Evolutionary conservation across 1,140 invertebrate species (phyloP), one percentile per base, ranked within the genome.

Genomic region (Neodiprion fabricii): DNA sequence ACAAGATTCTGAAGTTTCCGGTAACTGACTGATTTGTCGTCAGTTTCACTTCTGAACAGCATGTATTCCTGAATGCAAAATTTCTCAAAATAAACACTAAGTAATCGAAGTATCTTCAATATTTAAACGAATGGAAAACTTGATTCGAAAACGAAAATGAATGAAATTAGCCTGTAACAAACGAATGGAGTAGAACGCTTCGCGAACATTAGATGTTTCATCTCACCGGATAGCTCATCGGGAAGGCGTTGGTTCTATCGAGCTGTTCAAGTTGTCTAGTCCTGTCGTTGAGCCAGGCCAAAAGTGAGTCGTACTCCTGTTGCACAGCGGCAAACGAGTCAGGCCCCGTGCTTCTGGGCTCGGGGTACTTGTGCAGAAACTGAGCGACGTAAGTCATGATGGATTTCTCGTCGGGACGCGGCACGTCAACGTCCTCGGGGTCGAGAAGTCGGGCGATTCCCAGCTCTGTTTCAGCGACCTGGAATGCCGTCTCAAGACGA

Each of bases 381-480:
- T 99, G 97, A 53, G 98, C 97, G 66, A 99, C 97, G 87, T 99
- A 99, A 48, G 98, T 99, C 97, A 99, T 99, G 77, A 99, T 96
- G 49, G 97, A 99, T 87, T 97, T 96, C 85, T 99, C 98, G 88
- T 99, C 98, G 9, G 98, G 98, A 83, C 96, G 95, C 14, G 96
- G 94, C 12, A 99, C 97, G 89, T 99, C 97, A 47, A 99, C 97
- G 89, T 99, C 98, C 90, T 98, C 97, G 48, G 97, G 94, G 87
- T 99, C 97, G 28, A 99, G 89, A 11, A 99, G 89, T 80, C 95
- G 91, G n/a, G 96, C 94, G 79, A 99, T 98, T 67, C 97, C 97
- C 17, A 99, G 89, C 83, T 99, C 95, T 70, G 89, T 91, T 88
- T 99, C 97, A 61, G 98, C 98, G 12, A 98, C 93, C 82, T 95